Evolutionary conservation across 2,797 vertebrate genomes (phyloP).

Genomic region (Aphelocoma californica): DNA sequence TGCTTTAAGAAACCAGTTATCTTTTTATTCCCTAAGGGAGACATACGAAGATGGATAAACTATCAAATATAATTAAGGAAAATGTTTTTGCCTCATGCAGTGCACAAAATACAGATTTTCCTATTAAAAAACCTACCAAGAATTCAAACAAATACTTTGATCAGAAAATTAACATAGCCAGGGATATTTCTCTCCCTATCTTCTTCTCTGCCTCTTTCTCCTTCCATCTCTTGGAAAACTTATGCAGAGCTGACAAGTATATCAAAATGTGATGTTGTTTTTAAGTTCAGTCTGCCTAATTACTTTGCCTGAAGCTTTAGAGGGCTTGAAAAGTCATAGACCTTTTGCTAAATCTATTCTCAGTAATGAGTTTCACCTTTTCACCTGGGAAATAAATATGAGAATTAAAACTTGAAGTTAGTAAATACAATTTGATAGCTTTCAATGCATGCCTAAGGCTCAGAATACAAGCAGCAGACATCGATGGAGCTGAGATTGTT

Average conservation of each 20-base stretch:
- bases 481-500: not conserved
- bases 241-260: not conserved
- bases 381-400: not conserved
- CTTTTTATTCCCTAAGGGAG: not conserved
- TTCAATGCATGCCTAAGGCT: not conserved
- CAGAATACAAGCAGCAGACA: not conserved
- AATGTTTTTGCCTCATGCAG: not conserved
- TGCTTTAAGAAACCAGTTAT: not conserved
- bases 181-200: not conserved
- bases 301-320: not conserved
- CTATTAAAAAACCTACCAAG: not conserved
- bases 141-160: not conserved
- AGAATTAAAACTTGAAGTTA: not conserved
- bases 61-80: slow-evolving; percentile 19
- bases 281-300: not conserved
- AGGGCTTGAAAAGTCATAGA: not conserved
- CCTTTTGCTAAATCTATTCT: not conserved
- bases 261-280: not conserved
- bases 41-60: not conserved
- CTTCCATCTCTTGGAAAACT: not conserved
- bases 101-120: not conserved
- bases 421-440: not conserved
- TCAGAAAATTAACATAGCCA: not conserved
- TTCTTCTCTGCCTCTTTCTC: not conserved
- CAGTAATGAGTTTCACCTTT: not conserved